Conservation (phyloP, 2,113 vertebrate genomes). For the Acanthisitta chloris region DNA sequence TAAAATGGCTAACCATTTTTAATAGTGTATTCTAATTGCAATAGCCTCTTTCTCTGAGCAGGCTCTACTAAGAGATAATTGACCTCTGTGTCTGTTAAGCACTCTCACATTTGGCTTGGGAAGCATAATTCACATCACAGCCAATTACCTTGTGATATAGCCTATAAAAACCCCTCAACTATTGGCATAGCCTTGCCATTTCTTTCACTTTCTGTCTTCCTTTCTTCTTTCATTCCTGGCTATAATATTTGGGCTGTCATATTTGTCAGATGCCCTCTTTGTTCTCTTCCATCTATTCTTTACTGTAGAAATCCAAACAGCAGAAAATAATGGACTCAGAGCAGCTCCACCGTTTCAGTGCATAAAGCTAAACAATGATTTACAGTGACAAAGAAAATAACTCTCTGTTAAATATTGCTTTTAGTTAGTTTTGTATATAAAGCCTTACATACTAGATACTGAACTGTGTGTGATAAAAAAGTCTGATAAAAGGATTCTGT, state of each 20-base stretch:
- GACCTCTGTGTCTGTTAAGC: conserved; percentile 58
- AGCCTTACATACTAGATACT: conserved; percentile 41
- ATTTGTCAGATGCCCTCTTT: conserved; percentile 47
- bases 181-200: neutral
- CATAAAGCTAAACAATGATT: conserved; percentile 47
- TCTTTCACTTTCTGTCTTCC: neutral
- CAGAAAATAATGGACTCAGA: conserved; percentile 11
- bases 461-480: conserved; percentile 42
- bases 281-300: conserved; percentile 26
- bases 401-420: conserved; percentile 55
- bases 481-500: conserved; percentile 42
- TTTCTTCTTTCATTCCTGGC: neutral
- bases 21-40: conserved; percentile 52
- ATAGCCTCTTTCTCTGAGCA: conserved; percentile 47
- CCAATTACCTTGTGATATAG: conserved; percentile 51
- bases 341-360: neutral
- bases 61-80: conserved; percentile 61
- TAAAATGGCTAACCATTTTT: conserved; percentile 40
- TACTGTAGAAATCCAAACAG: conserved; percentile 7
- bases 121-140: conserved; percentile 56
- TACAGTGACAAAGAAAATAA: conserved; percentile 53
- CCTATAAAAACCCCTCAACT: neutral
- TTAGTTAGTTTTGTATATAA: conserved; percentile 45
- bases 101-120: conserved; percentile 54
- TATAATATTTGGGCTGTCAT: conserved; percentile 28